Percentiles rank a stretch among this genome's conserved stretches.
phyloP scores from a whole-genome alignment of 2,797 vertebrate species.

The Chelidonichthys spinosus region DNA sequence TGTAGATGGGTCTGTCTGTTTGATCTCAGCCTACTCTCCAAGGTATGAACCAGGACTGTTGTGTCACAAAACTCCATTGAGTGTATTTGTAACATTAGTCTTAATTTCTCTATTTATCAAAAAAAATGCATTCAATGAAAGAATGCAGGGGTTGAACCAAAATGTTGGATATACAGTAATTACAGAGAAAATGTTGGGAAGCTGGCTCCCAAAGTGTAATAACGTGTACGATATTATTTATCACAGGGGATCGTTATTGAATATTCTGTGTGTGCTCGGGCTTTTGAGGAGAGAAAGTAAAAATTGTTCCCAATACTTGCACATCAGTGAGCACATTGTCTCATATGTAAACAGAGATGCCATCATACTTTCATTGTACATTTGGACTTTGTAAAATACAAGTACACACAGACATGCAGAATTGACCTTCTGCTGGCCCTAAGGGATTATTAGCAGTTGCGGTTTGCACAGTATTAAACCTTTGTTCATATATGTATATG shows the following conservation, averaged over 20 bases:
- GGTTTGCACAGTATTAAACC: slow-evolving; percentile 80
- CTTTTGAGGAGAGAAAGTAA: slow-evolving; percentile 56
- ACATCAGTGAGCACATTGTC: slow-evolving; percentile 42
- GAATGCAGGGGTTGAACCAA: slow-evolving; percentile 52
- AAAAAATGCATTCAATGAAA: slow-evolving; percentile 73
- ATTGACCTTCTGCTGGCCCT: slow-evolving; percentile 66
- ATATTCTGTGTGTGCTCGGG: slow-evolving; percentile 63
- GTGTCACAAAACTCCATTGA: slow-evolving; percentile 79
- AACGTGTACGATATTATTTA: slow-evolving; percentile 98
- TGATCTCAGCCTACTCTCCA: slow-evolving; percentile 62
- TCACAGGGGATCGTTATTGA: slow-evolving; percentile 85
- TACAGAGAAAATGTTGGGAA: slow-evolving; percentile 90
- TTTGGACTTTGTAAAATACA: slow-evolving; percentile 54
- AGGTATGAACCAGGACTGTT: slow-evolving; percentile 71
- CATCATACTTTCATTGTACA: slow-evolving; percentile 59
- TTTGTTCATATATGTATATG: slow-evolving; percentile 82
- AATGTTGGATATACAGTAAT: slow-evolving; percentile 68
- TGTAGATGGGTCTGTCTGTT: slow-evolving; percentile 64
- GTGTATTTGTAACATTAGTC: slow-evolving; percentile 81
- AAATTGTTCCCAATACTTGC: slow-evolving; percentile 46
- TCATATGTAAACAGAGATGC: slow-evolving; percentile 58
- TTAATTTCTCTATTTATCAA: slow-evolving; percentile 89
- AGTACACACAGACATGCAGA: slow-evolving; percentile 61
- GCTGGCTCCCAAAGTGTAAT: slow-evolving; percentile 97
- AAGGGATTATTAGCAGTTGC: slow-evolving; percentile 73